Percentiles rank a stretch among this genome's conserved stretches.
These are phyloP conservation scores for Ceratitis capitata DNA, from an alignment of 1,140 invertebrate genomes.

Conservation along the genomic window DNA sequence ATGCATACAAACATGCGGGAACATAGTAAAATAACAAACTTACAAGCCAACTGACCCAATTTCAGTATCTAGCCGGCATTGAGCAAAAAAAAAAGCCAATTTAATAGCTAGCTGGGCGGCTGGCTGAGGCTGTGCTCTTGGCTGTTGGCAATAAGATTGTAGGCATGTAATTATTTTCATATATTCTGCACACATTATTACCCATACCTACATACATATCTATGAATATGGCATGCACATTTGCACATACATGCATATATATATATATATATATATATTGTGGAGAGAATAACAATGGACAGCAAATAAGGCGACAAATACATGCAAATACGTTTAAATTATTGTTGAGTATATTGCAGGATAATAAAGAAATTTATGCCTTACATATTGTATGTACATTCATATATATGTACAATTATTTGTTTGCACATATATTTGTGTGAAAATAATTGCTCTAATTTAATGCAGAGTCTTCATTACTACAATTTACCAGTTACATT, in stretches of 20 bases:
- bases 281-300: background rate
- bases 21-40: background rate
- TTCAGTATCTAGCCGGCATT: background rate
- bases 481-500: too few species aligned
- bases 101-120: background rate
- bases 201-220: background rate
- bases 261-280: background rate
- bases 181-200: background rate
- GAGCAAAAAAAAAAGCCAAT: background rate
- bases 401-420: too few species aligned
- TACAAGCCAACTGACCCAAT: constrained; percentile 32
- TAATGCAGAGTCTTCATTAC: too few species aligned
- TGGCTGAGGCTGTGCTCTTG: too few species aligned
- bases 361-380: too few species aligned
- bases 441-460: too few species aligned
- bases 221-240: background rate
- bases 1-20: too few species aligned
- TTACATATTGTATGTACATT: too few species aligned
- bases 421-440: too few species aligned
- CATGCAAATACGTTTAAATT: background rate
- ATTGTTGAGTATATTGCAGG: background rate
- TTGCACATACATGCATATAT: background rate
- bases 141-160: background rate
- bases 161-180: background rate
- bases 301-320: background rate